Base-by-base conservation (phyloP, 2,797 vertebrate genomes). In the Borostomias antarcticus region DNA sequence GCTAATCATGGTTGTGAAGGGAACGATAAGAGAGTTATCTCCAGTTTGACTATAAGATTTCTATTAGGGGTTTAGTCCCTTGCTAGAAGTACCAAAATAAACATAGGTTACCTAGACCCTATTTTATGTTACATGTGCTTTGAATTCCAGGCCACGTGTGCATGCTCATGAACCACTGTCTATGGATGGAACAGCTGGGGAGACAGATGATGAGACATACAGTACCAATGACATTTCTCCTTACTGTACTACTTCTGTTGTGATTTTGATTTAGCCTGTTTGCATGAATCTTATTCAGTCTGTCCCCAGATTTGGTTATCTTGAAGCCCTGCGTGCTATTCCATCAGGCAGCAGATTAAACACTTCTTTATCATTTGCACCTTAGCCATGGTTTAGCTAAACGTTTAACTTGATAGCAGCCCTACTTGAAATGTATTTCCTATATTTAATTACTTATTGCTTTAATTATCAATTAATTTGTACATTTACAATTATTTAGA, bases 361-460 rank as follows among this genome's bases (percentile, higher is more conserved):
- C 48, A 58, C 29, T 40, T 1, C 11, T 54, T 4, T 26, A n/a
- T 59, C 28, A 37, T 58, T 56, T 57, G 10, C 58, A 61, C 26
- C 43, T 26, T 2, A 15, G 30, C 40, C 1, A 64, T 32, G 8
- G 10, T 9, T 62, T 13, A 35, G 52, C n/a, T 15, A 4, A 33
- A 1, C 37, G 26, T 0, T 29, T 51, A 57, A 5, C 60, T 62
- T 50, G 21, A 59, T 11, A 70, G 0, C 50, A 29, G 11, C 33
- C 29, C 30, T 59, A 15, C 2, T 32, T 9, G 1, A 48, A 17
- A 5, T 68, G 1, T 54, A 11, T 63, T 10, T 58, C 23, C 0
- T 72, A 33, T 66, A n/a, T 60, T 6, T 28, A 8, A 59, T 9
- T 17, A 9, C 4, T 40, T 59, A 59, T 66, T n/a, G 28, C 58